Evolutionary conservation across 1,140 invertebrate species (phyloP).

Genomic region (Sycobia sp.): DNA sequence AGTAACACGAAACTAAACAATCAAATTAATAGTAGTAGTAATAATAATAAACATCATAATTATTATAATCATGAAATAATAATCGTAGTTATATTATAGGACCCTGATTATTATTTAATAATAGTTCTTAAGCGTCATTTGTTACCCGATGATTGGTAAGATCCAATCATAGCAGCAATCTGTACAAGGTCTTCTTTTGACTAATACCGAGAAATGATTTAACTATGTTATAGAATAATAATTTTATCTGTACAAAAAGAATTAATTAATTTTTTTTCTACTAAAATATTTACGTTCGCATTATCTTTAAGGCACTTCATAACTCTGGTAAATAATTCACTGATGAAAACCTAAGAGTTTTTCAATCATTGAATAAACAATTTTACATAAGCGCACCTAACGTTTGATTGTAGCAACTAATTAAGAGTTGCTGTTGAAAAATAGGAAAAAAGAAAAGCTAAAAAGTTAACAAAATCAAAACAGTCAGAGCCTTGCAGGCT

Average conservation of each 20-base stretch:
- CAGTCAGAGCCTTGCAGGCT: background rate
- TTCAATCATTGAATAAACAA: constrained; percentile 28
- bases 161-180: constrained; percentile 15
- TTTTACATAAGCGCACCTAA: constrained; percentile 28
- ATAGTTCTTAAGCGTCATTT: constrained; percentile 35
- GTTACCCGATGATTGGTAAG: constrained; percentile 22
- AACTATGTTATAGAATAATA: constrained; percentile 16
- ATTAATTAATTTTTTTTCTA: constrained; percentile 12
- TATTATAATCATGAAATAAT: constrained; percentile 14
- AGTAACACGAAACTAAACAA: constrained; percentile 50
- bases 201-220: constrained; percentile 31
- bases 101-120: constrained; percentile 45
- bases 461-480: constrained; percentile 27
- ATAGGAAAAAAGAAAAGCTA: constrained; percentile 29
- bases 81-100: constrained; percentile 35
- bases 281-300: constrained; percentile 21
- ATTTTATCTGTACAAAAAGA: constrained; percentile 29
- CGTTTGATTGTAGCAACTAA: constrained; percentile 17
- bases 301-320: constrained; percentile 32
- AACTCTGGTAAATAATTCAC: constrained; percentile 30
- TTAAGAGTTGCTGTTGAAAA: constrained; percentile 19
- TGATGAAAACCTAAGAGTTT: constrained; percentile 23
- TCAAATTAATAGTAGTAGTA: constrained; percentile 34
- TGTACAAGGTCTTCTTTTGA: constrained; percentile 11
- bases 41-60: constrained; percentile 9